phyloP scores from a whole-genome alignment of 1,140 invertebrate species.

The Adelges cooleyi region DNA sequence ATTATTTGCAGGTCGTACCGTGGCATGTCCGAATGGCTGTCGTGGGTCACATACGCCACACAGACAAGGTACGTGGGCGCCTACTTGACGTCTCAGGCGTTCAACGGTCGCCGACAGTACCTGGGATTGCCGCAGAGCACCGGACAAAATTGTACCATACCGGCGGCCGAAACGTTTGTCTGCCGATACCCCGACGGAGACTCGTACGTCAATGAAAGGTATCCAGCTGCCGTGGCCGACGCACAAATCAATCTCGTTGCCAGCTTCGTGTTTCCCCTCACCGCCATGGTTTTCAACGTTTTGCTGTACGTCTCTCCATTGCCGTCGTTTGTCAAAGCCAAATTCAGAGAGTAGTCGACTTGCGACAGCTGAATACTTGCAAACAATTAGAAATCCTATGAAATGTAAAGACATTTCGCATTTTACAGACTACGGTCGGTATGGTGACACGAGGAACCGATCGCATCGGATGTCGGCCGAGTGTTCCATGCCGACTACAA shows the following conservation, averaged over 20 bases:
- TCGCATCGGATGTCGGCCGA: no score
- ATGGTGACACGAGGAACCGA: no score
- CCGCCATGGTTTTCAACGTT: conserved; percentile 68
- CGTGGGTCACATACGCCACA: conserved; percentile 63
- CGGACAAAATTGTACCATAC: conserved; percentile 12
- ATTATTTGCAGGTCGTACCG: conserved; percentile 38
- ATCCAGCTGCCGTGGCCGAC: conserved; percentile 52
- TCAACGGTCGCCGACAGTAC: conserved; percentile 35
- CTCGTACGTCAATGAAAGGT: conserved; percentile 59
- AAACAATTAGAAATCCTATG: no score
- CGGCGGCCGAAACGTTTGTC: conserved; percentile 33
- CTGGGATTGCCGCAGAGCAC: background rate
- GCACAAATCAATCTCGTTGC: conserved; percentile 65
- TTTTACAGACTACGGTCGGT: no score
- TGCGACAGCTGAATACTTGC: background rate
- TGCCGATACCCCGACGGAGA: conserved; percentile 62
- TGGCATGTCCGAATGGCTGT: conserved; percentile 64
- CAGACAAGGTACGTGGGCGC: conserved; percentile 65
- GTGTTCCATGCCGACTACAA: no score
- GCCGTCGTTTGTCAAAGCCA: conserved; percentile 73
- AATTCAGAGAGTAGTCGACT: conserved; percentile 73
- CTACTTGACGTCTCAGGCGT: conserved; percentile 56
- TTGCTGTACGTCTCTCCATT: conserved; percentile 74
- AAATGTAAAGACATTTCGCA: no score
- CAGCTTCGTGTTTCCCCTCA: conserved; percentile 69